These are phyloP conservation scores for Bufo gargarizans DNA, from an alignment of 2,113 vertebrate species.

Conservation along the genomic window DNA sequence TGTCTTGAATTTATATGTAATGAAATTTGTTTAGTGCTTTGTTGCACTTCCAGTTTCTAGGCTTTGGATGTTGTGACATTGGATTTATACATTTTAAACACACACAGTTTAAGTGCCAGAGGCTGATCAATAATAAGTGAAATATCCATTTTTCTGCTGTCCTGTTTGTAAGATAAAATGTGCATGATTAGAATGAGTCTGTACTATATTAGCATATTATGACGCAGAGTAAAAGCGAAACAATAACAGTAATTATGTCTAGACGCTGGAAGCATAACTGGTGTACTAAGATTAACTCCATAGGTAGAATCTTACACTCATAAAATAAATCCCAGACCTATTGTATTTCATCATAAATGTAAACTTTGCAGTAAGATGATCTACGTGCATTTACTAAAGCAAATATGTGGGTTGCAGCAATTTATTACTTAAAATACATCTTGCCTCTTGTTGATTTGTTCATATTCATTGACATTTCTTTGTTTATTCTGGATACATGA, in stretches of 20 bases:
- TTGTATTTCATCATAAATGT: constrained; percentile 58
- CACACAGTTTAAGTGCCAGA: background rate
- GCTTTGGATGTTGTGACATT: background rate
- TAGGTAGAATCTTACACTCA: constrained; percentile 49
- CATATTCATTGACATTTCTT: constrained; percentile 73
- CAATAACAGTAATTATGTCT: constrained; percentile 57
- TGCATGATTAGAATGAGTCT: background rate
- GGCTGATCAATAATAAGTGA: background rate
- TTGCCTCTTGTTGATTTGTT: constrained; percentile 76
- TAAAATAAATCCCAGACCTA: constrained; percentile 58
- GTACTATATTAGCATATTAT: constrained; percentile 19
- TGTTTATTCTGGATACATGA: constrained; percentile 74
- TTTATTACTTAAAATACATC: constrained; percentile 79
- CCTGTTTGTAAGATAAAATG: background rate
- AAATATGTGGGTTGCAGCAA: constrained; percentile 67
- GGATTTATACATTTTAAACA: background rate
- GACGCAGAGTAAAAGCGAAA: constrained; percentile 43
- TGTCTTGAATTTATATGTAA: background rate
- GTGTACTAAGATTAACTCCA: constrained; percentile 51
- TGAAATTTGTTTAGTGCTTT: background rate
- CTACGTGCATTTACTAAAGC: constrained; percentile 58
- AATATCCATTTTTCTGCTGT: background rate
- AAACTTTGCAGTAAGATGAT: constrained; percentile 55
- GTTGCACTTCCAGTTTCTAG: background rate
- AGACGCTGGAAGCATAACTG: constrained; percentile 49